phyloP scores from a whole-genome alignment of 2,797 vertebrate species.

The Oreochromis mossambicus region DNA sequence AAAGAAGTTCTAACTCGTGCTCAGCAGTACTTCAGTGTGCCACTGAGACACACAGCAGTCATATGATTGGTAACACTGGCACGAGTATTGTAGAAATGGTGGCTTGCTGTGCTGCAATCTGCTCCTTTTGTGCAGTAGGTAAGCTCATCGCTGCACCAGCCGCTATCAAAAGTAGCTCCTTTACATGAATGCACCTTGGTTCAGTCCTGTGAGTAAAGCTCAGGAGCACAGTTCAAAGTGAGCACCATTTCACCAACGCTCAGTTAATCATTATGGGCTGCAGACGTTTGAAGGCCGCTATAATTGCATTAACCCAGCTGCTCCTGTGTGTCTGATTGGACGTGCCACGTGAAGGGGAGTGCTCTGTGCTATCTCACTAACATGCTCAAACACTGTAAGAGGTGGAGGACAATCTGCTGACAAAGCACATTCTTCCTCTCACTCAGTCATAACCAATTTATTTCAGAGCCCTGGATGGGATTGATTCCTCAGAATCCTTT shows the following conservation, averaged over 20 bases:
- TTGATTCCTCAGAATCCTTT: not conserved
- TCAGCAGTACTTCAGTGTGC: not conserved
- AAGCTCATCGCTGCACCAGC: not conserved
- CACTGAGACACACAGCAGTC: not conserved
- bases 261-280: not conserved
- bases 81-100: not conserved
- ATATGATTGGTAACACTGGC: not conserved
- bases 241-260: not conserved
- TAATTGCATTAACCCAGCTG: not conserved
- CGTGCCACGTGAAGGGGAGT: slow-evolving; percentile 1
- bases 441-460: not conserved
- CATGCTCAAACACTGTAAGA: not conserved
- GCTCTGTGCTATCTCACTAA: slow-evolving; percentile 16
- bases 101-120: not conserved
- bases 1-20: not conserved
- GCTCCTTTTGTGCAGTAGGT: not conserved
- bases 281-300: not conserved
- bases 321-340: not conserved
- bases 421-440: not conserved
- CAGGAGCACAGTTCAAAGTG: not conserved
- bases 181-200: not conserved
- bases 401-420: not conserved
- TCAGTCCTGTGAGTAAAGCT: not conserved
- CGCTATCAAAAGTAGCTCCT: not conserved
- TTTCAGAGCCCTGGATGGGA: not conserved